These are phyloP conservation scores for Trinectes maculatus DNA, from an alignment of 2,113 vertebrate genomes.

Conservation along the genomic window DNA sequence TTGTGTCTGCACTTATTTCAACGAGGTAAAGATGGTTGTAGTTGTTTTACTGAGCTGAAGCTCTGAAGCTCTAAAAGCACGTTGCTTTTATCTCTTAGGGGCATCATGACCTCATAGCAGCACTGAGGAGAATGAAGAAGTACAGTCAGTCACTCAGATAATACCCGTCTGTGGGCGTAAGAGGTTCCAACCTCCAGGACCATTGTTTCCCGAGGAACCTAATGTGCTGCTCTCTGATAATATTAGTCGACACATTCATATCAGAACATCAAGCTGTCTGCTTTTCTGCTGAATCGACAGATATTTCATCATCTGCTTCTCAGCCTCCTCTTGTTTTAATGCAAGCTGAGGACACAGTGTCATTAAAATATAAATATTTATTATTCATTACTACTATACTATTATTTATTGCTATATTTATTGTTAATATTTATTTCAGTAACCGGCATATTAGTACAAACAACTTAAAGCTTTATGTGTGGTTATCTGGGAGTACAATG, in stretches of 20 bases:
- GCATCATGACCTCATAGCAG: constrained; percentile 20
- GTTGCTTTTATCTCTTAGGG: constrained; percentile 4
- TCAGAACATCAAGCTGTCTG: constrained; percentile 8
- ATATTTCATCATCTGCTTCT: neutral
- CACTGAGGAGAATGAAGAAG: constrained; percentile 24
- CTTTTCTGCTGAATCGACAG: neutral
- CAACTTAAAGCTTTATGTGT: constrained; percentile 4
- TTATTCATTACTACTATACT: no score
- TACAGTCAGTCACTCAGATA: constrained; percentile 18
- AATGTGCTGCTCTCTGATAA: constrained; percentile 7
- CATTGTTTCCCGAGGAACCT: constrained; percentile 9
- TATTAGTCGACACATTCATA: neutral
- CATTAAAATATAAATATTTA: constrained; percentile 22
- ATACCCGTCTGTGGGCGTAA: constrained; percentile 21
- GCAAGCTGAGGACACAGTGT: neutral
- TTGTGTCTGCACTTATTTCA: constrained; percentile 1
- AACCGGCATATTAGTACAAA: constrained; percentile 1
- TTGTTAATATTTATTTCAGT: no score
- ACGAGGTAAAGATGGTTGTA: neutral
- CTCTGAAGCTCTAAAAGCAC: neutral
- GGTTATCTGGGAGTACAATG: neutral
- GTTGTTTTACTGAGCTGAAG: neutral
- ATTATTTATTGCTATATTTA: no score
- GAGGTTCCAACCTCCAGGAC: constrained; percentile 5
- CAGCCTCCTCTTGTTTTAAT: no score